phyloP scores from a whole-genome alignment of 92 coral and sea anemone genomes.

The Phenganax stokvisi region DNA sequence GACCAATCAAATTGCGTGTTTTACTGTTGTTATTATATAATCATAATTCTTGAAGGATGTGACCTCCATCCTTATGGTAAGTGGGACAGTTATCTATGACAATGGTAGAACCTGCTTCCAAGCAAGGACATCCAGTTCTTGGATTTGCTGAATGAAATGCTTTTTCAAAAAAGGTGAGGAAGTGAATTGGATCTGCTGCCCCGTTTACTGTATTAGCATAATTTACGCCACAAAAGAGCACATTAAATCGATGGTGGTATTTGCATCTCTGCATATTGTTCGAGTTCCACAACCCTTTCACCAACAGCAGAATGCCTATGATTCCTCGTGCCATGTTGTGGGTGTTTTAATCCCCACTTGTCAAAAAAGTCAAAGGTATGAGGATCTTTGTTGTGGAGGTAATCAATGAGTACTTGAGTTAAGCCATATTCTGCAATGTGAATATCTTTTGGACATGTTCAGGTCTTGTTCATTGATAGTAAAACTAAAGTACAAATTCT shows the following conservation, averaged over 20 bases:
- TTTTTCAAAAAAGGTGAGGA: constrained; percentile 41
- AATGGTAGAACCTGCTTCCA: constrained; percentile 32
- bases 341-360: not conserved
- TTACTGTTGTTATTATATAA: not conserved
- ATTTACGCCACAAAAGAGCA: not conserved
- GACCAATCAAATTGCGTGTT: not conserved
- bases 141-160: constrained; percentile 44
- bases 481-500: constrained; percentile 5
- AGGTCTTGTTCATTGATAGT: constrained; percentile 6
- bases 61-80: not conserved
- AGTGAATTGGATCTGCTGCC: not conserved
- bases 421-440: not conserved
- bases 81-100: not conserved
- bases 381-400: not conserved
- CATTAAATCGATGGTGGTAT: not conserved
- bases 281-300: not conserved
- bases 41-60: not conserved
- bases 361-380: not conserved
- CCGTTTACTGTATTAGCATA: not conserved
- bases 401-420: too few species aligned
- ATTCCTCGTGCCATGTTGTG: not conserved
- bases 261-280: not conserved
- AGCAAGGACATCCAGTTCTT: constrained; percentile 42
- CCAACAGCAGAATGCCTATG: not conserved
- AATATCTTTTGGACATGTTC: constrained; percentile 33